Base-by-base conservation (phyloP, 2,797 vertebrate species). In the Antrozous pallidus region DNA sequence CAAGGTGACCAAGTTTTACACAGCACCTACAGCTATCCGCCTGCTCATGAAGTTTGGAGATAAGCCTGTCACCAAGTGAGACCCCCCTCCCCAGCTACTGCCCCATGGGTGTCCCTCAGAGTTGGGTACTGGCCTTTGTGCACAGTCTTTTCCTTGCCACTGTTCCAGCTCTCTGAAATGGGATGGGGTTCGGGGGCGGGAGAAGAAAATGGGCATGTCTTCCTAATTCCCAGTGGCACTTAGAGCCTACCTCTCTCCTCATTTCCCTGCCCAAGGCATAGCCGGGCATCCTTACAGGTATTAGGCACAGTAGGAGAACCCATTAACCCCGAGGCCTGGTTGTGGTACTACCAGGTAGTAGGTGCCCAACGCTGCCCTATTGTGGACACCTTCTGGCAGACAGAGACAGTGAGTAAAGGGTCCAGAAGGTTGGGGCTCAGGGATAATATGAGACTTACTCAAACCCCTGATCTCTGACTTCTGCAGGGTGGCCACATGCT, bases 311-410 rank as follows among this genome's bases (percentile, higher is more conserved):
- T 99, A 0, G 99, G 99, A 0, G 99, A 99, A 96, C 99, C 99
- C 95, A 99, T 99, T 97, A 99, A 99, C 97, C 99, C 99, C 0
- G 99, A 99, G 97, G 99, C 99, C 93, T 99, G 99, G 99, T 98
- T 99, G 74, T 99, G 99, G 99, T 99, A 99, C 98, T 99, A 99
- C 98, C 98, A 5, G 0, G 99, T 99, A 94, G 99, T 99, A 94
- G 99, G 99, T 56, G 99, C 99, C 40, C 98, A 98, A 96, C 98
- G 98, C 93, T 99, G 99, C 95, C 99, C 99, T 6, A 98, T 99
- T 0, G 99, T 99, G 65, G 99, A 99, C 98, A 99, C 99, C 0
- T 99, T 99, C 98, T 99, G 99, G 99, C 99, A 99, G 98, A 99
- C 99, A 0, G 99, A 99, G 97, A 99, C 99, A 1, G 99, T 99